Base-by-base conservation (phyloP, 2,888 invertebrate genomes). In the Limnephilus lunatus region DNA sequence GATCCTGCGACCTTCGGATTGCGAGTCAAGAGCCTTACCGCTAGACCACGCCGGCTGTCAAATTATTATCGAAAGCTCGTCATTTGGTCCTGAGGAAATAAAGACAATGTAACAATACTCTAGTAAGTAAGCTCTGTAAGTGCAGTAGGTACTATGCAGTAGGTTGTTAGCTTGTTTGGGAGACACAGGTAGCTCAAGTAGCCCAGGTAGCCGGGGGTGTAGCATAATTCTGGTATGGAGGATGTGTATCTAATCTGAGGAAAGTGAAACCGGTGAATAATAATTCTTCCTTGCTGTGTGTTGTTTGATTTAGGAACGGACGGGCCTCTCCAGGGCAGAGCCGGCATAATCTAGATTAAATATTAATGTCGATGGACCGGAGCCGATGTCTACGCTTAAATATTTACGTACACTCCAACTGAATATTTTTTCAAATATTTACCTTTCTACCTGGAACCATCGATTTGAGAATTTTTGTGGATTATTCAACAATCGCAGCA, bases 331-430 rank as follows among this genome's bases (percentile, higher is more conserved):
- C 86, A 68, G 25, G 31, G 87, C 48, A 25, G 25, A 35, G 91
- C 92, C 53, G 31, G 81, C 85, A 89, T 93, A 93, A 93, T 93
- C 93, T 85, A 25, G 93, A 93, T 93, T 92, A 93, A 93, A 93
- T 93, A 93, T 93, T 93, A 90, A 92, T 86, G 68, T 85, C 32
- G 81, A 85, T 68, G 86, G 90, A 88, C 91, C 89, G 91, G 89
- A 83, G 89, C 89, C 89, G 89, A 91, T 88, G 91, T 91, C 91
- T 91, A 81, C 82, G 81, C 90, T 92, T 85, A 92, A 93, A 92
- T 93, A 93, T 93, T 93, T 92, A 93, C 89, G 35, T 39, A 31
- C 91, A n/a, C n/a, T 80, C 32, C 31, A 31, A 82, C 85, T 88
- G 89, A 89, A 91, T 92, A 90, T 92, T 92, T 85, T 48, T 92